A percentile compares a stretch with the other conserved stretches of the same genome.
Evolutionary conservation across 2,113 vertebrate species (phyloP).

Genomic region (Heterochromis multidens): DNA sequence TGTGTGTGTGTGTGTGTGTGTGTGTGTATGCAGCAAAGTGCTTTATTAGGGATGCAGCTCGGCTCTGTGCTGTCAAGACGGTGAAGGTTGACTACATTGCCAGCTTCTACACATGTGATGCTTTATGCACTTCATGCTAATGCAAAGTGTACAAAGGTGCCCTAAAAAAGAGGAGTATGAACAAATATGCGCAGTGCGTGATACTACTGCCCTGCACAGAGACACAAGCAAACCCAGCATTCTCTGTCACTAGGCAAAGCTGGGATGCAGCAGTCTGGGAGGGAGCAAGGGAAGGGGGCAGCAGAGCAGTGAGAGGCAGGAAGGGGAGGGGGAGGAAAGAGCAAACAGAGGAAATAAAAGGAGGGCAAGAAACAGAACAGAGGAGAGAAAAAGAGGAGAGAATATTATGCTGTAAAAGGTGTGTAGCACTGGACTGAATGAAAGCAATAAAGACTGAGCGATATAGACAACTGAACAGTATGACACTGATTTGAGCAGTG

Average conservation of each 20-base stretch:
- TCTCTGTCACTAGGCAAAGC: constrained; percentile 55
- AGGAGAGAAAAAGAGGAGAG: not conserved
- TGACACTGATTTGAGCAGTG: not conserved
- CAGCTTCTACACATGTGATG: not conserved
- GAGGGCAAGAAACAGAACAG: not conserved
- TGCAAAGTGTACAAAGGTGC: not conserved
- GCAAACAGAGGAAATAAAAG: not conserved
- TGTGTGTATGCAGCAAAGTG: constrained; percentile 20
- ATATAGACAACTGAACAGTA: not conserved
- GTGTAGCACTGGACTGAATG: not conserved
- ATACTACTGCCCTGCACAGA: not conserved
- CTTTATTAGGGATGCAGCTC: constrained; percentile 29
- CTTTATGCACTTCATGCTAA: not conserved
- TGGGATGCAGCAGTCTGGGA: constrained; percentile 38
- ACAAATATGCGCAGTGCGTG: not conserved
- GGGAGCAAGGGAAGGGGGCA: not conserved
- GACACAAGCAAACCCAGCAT: not conserved
- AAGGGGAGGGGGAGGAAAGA: not conserved
- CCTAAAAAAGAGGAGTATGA: not conserved
- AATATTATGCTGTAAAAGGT: not conserved
- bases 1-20: no score
- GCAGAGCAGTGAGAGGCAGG: not conserved
- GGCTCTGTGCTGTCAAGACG: constrained; percentile 20
- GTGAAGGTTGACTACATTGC: not conserved
- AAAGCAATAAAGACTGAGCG: not conserved